Conservation (phyloP, 2,113 vertebrate species). For the Puntigrus tetrazona region DNA sequence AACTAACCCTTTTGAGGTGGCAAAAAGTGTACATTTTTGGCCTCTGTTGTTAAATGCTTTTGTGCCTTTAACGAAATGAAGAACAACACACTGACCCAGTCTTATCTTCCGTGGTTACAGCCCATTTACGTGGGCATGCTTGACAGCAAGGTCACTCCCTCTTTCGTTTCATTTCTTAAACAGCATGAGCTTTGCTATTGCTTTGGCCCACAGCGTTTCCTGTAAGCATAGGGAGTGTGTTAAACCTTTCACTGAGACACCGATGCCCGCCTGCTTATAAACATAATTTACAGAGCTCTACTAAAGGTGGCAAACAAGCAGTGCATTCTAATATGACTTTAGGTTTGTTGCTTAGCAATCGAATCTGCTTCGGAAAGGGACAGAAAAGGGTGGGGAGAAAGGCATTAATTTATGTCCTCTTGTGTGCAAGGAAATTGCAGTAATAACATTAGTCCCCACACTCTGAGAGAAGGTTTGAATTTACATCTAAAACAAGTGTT, state of each 20-base stretch:
- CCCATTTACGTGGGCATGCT: conserved; percentile 27
- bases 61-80: neutral
- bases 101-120: neutral
- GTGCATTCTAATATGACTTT: conserved; percentile 83
- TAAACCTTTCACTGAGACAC: conserved; percentile 69
- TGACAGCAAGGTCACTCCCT: conserved; percentile 36
- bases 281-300: conserved; percentile 83
- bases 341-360: conserved; percentile 81
- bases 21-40: neutral
- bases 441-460: conserved; percentile 77
- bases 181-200: conserved; percentile 38
- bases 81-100: neutral
- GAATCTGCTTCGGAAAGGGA: conserved; percentile 67
- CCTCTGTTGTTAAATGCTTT: neutral
- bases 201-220: conserved; percentile 51
- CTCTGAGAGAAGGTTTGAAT: conserved; percentile 69
- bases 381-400: conserved; percentile 47
- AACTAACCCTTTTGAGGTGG: neutral
- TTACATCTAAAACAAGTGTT: conserved; percentile 72
- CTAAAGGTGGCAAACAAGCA: conserved; percentile 86
- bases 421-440: conserved; percentile 72
- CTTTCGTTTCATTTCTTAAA: conserved; percentile 40
- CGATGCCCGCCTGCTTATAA: conserved; percentile 74
- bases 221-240: conserved; percentile 70
- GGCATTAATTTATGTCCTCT: conserved; percentile 62